A percentile compares a stretch with the other conserved stretches of the same genome.
Evolutionary conservation across 2,797 vertebrate genomes (phyloP).

Genomic region (Danio choprae): DNA sequence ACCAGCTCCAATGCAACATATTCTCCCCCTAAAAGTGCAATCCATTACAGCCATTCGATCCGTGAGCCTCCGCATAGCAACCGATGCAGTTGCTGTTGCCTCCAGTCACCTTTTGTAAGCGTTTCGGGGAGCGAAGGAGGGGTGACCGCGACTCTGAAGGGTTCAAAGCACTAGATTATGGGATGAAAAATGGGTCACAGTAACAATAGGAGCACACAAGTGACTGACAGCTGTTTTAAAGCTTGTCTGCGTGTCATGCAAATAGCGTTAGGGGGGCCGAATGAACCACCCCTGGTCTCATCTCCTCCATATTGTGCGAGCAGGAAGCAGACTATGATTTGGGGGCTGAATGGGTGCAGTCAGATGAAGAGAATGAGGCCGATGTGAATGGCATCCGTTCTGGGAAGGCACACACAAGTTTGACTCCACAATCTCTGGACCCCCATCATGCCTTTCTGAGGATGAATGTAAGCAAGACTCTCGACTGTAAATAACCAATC

Average conservation of each 20-base stretch:
- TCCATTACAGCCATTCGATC: slow-evolving; percentile 77
- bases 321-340: slow-evolving; percentile 55
- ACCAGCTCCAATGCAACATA: slow-evolving; percentile 38
- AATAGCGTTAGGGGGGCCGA: slow-evolving; percentile 42
- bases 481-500: slow-evolving; percentile 48
- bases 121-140: slow-evolving; percentile 15
- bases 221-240: slow-evolving; percentile 60
- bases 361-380: slow-evolving; percentile 55
- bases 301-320: slow-evolving; percentile 51
- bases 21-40: slow-evolving; percentile 54
- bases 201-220: slow-evolving; percentile 54
- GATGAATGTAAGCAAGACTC: slow-evolving; percentile 29
- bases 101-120: slow-evolving; percentile 69
- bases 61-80: slow-evolving; percentile 81
- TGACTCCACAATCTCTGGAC: slow-evolving; percentile 42
- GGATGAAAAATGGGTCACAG: slow-evolving; percentile 46
- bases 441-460: slow-evolving; percentile 38
- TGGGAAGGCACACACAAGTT: slow-evolving; percentile 51
- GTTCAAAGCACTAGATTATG: slow-evolving; percentile 48
- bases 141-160: slow-evolving; percentile 29
- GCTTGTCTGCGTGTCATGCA: slow-evolving; percentile 60
- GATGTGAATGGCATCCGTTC: slow-evolving; percentile 51
- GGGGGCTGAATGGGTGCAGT: slow-evolving; percentile 57
- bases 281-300: slow-evolving; percentile 34
- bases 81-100: slow-evolving; percentile 73